These are phyloP conservation scores for Globia sparganii DNA, from an alignment of 2,888 invertebrate species.

Conservation along the genomic window DNA sequence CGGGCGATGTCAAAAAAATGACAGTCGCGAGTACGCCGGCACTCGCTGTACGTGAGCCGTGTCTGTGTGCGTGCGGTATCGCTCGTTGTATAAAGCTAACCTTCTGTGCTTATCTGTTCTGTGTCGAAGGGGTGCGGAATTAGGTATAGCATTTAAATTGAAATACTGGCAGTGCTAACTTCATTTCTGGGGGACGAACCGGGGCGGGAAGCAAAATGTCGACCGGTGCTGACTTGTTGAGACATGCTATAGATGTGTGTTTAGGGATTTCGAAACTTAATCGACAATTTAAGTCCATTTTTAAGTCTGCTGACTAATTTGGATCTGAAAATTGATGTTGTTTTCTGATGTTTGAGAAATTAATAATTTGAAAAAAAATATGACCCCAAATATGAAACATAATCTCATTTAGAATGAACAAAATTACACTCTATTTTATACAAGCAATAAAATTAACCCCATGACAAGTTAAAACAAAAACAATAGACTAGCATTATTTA, in stretches of 20 bases:
- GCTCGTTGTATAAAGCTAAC: background rate
- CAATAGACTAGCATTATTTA: background rate
- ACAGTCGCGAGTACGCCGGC: background rate
- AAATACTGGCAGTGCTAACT: slow-evolving; percentile 85
- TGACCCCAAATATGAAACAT: background rate
- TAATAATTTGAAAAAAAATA: background rate
- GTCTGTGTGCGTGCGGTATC: too few relatives aligned
- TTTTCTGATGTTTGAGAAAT: background rate
- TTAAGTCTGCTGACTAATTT: background rate
- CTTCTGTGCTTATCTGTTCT: slow-evolving; percentile 7
- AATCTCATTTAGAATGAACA: background rate
- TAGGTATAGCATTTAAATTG: slow-evolving; percentile 88
- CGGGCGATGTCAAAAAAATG: background rate
- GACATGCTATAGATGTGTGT: slow-evolving; percentile 21
- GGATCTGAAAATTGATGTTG: background rate
- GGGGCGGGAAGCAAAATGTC: slow-evolving; percentile 71
- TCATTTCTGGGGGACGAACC: slow-evolving; percentile 84
- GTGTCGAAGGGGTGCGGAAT: slow-evolving; percentile 77
- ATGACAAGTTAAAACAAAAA: background rate
- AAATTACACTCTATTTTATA: background rate
- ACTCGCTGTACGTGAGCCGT: background rate
- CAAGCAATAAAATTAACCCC: background rate
- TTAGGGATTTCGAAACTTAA: slow-evolving; percentile 2
- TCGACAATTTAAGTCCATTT: background rate
- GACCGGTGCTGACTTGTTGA: slow-evolving; percentile 22